Conservation (phyloP, 1,140 invertebrate genomes). For the Plodia interpunctella region DNA sequence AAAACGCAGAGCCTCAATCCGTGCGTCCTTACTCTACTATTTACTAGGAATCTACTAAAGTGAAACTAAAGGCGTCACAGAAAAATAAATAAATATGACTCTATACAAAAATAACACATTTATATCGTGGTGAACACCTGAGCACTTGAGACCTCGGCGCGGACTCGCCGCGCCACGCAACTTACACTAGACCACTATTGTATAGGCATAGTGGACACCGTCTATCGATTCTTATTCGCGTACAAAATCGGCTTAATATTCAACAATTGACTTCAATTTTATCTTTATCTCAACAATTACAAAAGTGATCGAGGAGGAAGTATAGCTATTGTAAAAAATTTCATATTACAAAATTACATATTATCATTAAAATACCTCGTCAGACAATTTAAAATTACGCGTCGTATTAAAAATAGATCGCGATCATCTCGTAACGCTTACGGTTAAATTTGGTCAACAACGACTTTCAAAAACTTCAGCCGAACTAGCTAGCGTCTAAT, state of each 20-base stretch:
- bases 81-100: slow-evolving; percentile 74
- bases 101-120: slow-evolving; percentile 74
- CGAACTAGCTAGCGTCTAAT: slow-evolving; percentile 40
- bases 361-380: slow-evolving; percentile 58
- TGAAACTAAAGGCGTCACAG: slow-evolving; percentile 56
- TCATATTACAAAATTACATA: slow-evolving; percentile 62
- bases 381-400: slow-evolving; percentile 44
- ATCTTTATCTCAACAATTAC: slow-evolving; percentile 65
- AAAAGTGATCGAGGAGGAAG: slow-evolving; percentile 65
- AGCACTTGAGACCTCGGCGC: slow-evolving; percentile 50
- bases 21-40: slow-evolving; percentile 65
- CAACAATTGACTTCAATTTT: slow-evolving; percentile 55
- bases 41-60: slow-evolving; percentile 62
- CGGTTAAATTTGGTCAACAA: slow-evolving; percentile 44
- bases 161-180: slow-evolving; percentile 4
- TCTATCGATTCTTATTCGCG: slow-evolving; percentile 23
- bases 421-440: slow-evolving; percentile 30
- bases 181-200: neutral
- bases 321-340: slow-evolving; percentile 52
- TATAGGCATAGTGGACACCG: slow-evolving; percentile 16
- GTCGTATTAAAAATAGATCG: slow-evolving; percentile 62
- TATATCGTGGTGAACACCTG: slow-evolving; percentile 63
- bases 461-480: slow-evolving; percentile 26
- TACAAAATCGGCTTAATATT: slow-evolving; percentile 29
- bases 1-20: slow-evolving; percentile 68